Base-by-base conservation (phyloP, 1,140 invertebrate genomes). In the Drosophila bipectinata region DNA sequence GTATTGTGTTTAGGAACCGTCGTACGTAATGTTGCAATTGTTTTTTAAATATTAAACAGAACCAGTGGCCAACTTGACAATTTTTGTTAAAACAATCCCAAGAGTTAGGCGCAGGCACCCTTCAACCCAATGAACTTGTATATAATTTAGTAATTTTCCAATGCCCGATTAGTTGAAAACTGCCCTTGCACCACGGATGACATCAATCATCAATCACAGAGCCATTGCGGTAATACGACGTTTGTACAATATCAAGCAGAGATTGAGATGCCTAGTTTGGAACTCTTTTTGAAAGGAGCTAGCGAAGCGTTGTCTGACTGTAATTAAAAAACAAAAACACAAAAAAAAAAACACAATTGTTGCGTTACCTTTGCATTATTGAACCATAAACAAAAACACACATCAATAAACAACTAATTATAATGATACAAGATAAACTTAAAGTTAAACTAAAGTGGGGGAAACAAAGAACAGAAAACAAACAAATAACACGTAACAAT, bases 361-460 rank as follows among this genome's bases (percentile, higher is more conserved):
- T 84, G 66, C 80, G 61, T 58, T 69, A 78, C 48, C 57, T 48
- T 58, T 61, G 57, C 79, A 72, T 58, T 62, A 62, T 48, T 58
- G 18, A 72, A 68, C 39, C 53, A 74, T 28, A 28, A 28, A 28
- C 26, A 30, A 45, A 45, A 34, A 37, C 32, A 59, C 48, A 73
- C 61, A 80, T 56, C 63, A 73, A 51, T 44, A 63, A 73, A 51
- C 55, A 63, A 85, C 55, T 81, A 85, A 84, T 74, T 80, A 87
- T 84, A 79, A 84, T 81, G 79, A 81, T 84, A 79, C 71, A 60
- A 67, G 77, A 87, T 85, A 85, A 60, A 53, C 49, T 64, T 87
- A 78, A 87, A 77, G 52, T 74, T 76, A 64, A 80, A 68, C 39
- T 67, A 61, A 59, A 72, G 61, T 12, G 63, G 78, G 73, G 55